These are phyloP conservation scores for Pheosia tremula DNA, from an alignment of 2,888 invertebrate species.

Conservation along the genomic window DNA sequence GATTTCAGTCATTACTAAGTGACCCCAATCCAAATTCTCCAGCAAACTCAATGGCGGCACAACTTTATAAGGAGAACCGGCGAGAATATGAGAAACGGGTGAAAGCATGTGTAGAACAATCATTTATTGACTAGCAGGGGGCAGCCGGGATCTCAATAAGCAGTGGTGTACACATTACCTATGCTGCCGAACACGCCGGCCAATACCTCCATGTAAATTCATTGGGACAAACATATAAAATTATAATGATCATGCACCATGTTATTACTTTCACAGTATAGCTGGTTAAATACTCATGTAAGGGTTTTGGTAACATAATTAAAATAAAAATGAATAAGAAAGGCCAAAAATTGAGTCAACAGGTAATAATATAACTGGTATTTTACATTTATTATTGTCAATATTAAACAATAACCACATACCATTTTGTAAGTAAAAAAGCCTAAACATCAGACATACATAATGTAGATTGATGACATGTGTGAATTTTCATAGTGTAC, in stretches of 20 bases:
- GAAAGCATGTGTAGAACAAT: slow-evolving; percentile 99
- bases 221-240: slow-evolving; percentile 71
- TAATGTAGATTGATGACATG: slow-evolving; percentile 15
- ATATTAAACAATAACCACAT: slow-evolving; percentile 39
- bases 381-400: slow-evolving; percentile 39
- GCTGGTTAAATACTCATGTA: slow-evolving; percentile 36
- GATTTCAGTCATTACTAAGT: slow-evolving; percentile 97
- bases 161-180: slow-evolving; percentile 53
- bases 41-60: slow-evolving; percentile 99
- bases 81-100: slow-evolving; percentile 99
- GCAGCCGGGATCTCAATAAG: slow-evolving; percentile 53
- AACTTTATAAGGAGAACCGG: slow-evolving; percentile 99
- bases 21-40: slow-evolving; percentile 99
- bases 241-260: slow-evolving; percentile 40
- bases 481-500: slow-evolving; percentile 27
- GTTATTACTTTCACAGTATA: slow-evolving; percentile 40
- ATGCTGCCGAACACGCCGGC: slow-evolving; percentile 52
- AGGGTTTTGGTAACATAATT: slow-evolving; percentile 50
- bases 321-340: slow-evolving; percentile 34
- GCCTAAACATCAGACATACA: slow-evolving; percentile 26
- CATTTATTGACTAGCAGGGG: slow-evolving; percentile 95
- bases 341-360: slow-evolving; percentile 42
- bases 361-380: slow-evolving; percentile 32
- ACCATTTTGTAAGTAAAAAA: slow-evolving; percentile 45
- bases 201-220: slow-evolving; percentile 64